Evolutionary conservation across 1,140 invertebrate species (phyloP).

Genomic region (Bradynema listronoti): DNA sequence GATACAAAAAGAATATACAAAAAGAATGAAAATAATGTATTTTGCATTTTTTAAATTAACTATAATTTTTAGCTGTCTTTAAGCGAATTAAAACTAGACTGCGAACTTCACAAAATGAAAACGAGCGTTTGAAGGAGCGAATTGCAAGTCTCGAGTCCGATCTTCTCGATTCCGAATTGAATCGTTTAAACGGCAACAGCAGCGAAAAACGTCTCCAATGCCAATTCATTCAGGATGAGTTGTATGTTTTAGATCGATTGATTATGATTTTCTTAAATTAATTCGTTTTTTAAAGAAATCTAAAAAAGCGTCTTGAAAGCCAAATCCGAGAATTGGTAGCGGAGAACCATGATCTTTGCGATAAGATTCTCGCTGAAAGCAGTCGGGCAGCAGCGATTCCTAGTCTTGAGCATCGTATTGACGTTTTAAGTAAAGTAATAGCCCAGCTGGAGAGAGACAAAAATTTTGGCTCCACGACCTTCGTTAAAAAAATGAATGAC

Average conservation of each 20-base stretch:
- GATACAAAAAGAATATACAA: no score
- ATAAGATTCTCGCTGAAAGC: constrained; percentile 11
- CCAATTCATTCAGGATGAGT: background rate
- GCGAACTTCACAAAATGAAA: constrained; percentile 2
- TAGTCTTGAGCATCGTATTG: constrained; percentile 13
- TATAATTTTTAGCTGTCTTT: background rate
- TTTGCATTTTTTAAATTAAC: background rate
- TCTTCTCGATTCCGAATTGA: no score
- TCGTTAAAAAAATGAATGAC: no score
- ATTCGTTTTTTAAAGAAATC: constrained; percentile 15
- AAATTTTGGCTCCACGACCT: no score
- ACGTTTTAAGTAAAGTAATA: background rate
- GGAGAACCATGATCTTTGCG: constrained; percentile 6
- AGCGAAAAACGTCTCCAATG: no score
- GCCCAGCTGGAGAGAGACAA: no score
- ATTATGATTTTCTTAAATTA: no score
- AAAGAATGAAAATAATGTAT: no score
- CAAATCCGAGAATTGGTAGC: constrained; percentile 17
- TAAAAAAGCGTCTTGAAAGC: constrained; percentile 13
- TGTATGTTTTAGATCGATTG: constrained; percentile 1
- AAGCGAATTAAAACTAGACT: background rate
- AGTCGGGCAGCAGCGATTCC: constrained; percentile 17
- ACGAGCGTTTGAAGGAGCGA: background rate
- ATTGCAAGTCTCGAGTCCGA: background rate
- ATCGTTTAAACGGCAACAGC: no score